These are phyloP conservation scores for Falco cherrug DNA, from an alignment of 2,797 vertebrate species.

Conservation along the genomic window DNA sequence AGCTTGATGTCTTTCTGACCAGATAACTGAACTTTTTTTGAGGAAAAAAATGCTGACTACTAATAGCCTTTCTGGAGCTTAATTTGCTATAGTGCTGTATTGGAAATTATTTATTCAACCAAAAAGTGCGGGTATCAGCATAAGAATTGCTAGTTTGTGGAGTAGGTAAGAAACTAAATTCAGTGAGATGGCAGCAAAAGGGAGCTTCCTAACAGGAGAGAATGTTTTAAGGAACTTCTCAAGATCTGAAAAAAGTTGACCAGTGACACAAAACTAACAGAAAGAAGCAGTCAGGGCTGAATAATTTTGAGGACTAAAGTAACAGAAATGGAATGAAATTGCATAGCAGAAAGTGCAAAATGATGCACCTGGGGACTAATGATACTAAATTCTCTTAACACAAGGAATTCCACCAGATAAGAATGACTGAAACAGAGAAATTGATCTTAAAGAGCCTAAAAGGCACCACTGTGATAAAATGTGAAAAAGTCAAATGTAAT, in stretches of 20 bases:
- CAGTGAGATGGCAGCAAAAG: neutral
- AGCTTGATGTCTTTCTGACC: neutral
- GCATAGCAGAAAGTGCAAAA: neutral
- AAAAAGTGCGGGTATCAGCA: neutral
- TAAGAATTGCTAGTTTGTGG: neutral
- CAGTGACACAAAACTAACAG: neutral
- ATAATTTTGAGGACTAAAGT: neutral
- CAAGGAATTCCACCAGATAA: neutral
- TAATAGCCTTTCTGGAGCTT: neutral
- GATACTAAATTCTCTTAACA: conserved; percentile 4
- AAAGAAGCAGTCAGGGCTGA: neutral
- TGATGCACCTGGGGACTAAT: neutral
- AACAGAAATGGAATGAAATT: conserved; percentile 38
- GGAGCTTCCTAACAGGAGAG: neutral
- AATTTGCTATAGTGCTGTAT: neutral
- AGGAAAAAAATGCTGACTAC: neutral
- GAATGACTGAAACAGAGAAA: conserved; percentile 7
- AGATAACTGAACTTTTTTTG: neutral
- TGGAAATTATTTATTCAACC: neutral
- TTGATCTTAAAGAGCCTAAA: conserved; percentile 4
- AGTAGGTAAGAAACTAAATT: neutral
- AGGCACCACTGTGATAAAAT: neutral
- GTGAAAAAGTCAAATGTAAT: neutral
- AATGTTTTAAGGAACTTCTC: neutral
- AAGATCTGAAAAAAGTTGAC: neutral